Base-by-base conservation (phyloP, 2,113 vertebrate genomes). In the Petaurus breviceps region DNA sequence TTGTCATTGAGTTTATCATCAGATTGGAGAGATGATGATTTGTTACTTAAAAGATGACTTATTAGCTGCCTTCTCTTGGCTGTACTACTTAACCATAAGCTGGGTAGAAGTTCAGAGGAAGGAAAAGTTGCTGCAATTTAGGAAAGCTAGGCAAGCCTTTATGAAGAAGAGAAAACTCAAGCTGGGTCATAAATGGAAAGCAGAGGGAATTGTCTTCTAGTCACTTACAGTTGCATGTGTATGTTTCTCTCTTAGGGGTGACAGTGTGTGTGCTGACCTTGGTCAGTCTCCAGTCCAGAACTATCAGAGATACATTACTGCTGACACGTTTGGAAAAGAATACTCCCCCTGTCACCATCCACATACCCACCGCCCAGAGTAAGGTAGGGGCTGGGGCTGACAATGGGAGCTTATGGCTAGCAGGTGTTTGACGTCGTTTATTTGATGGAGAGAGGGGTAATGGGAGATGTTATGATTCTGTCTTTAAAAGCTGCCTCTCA, bases 251-350 rank as follows among this genome's bases (percentile, higher is more conserved):
- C 28, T 97, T 92, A 99, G 99, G 99, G 9, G 97, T 99, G 49
- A 99, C 98, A 0, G 99, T 99, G 95, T 99, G 99, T 68, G 90
- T 99, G 92, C 95, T 99, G 98, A 99, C 99, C 22, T 95, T 99
- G 89, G 96, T 98, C 89, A 98, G 98, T 22, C 55, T 98, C 24
- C 99, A 98, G 95, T 98, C 99, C 2, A 98, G 98, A 26, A 97
- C 98, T 0, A 25, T 97, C 2, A 99, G 99, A 19, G 98, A 99
- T 97, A 98, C 98, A 19, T 94, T 99, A 93, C 96, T 99, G 26
- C 93, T 99, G 97, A 98, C 99, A 0, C 99, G 99, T 47, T 98
- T 99, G 92, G 98, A 99, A 97, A 98, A 97, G 89, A 99, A 97
- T 54, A 96, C 53, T 0, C 0, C 97, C 3, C 99, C 99, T 0